Evolutionary conservation across 2,113 vertebrate genomes (phyloP), one percentile per base, ranked within the genome.

Genomic region (Atherinomorus stipes): DNA sequence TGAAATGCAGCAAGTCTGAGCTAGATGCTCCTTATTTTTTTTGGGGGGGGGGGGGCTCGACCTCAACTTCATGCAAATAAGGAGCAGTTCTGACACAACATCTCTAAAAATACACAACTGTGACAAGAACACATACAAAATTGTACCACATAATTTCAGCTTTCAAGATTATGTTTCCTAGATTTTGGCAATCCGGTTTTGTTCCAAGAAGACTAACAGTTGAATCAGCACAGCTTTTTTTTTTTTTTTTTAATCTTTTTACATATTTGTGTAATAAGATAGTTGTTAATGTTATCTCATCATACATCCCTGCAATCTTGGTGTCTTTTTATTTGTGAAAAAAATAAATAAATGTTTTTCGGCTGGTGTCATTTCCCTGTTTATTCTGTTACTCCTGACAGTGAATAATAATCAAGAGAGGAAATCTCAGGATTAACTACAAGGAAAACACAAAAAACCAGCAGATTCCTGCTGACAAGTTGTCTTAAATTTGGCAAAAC

Each of bases 401-500:
- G 16, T 63, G 22, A 28, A 16, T 53, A 44, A 53, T 63, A 13
- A 80, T 31, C 40, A 38, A 28, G 13, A 25, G 12, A 26, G 38
- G 50, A 74, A 58, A 72, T 68, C 40, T 23, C 38, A 50, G 45
- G 52, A 64, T 52, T 7, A 25, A 26, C 15, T 31, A 31, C 9
- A 34, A 28, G 8, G 8, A 56, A 70, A 58, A 15, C 19, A 38
- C 7, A 12, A 1, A 34, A 34, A 34, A 34, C 0, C 11, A 69
- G 63, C 38, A 64, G 11, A 42, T 34, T 15, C 47, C 50, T 67
- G 77, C 67, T 81, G 60, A 71, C 64, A 78, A 38, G 58, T 4
- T 31, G 11, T 77, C 12, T 31, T 56, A 49, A 69, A 79, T 51
- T 42, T 83, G 58, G 42, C 80, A 77, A 65, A 12, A 25, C 23